Percentiles rank a stretch among this genome's conserved stretches.
Evolutionary conservation across 2,797 vertebrate genomes (phyloP).

Genomic region (Novumbra hubbsi): DNA sequence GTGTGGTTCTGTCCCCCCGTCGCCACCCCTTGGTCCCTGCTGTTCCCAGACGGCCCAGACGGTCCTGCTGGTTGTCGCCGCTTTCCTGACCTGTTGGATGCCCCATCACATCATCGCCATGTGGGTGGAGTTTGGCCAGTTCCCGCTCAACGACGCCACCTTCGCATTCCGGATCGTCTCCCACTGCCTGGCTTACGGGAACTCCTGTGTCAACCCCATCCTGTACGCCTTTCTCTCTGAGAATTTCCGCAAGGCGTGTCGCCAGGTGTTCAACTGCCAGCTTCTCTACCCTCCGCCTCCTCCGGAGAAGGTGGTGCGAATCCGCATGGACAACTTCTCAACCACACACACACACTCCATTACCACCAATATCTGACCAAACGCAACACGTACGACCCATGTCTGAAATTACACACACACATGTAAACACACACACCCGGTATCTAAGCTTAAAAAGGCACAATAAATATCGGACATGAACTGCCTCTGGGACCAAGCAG

Average conservation of each 20-base stretch:
- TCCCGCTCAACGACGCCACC: slow-evolving; percentile 76
- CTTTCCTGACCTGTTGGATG: slow-evolving; percentile 83
- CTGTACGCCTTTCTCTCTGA: slow-evolving; percentile 84
- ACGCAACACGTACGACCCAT: slow-evolving; percentile 58
- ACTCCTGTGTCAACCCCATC: slow-evolving; percentile 84
- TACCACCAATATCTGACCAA: slow-evolving; percentile 67
- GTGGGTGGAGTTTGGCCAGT: slow-evolving; percentile 82
- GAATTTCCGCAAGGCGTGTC: slow-evolving; percentile 80
- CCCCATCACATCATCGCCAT: slow-evolving; percentile 83
- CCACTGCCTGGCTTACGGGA: slow-evolving; percentile 81
- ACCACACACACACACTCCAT: slow-evolving; percentile 54
- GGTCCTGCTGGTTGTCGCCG: slow-evolving; percentile 73
- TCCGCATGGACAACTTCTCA: slow-evolving; percentile 79
- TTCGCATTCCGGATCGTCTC: slow-evolving; percentile 80
- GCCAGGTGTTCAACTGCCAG: slow-evolving; percentile 68
- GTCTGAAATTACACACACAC: background rate
- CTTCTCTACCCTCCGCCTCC: slow-evolving; percentile 45
- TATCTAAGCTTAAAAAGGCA: no score
- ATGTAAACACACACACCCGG: no score
- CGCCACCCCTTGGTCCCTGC: no score
- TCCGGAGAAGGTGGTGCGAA: slow-evolving; percentile 60
- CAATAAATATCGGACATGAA: no score
- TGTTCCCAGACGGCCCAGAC: slow-evolving; percentile 78
- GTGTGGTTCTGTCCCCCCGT: background rate
- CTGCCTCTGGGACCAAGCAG: no score